Percentiles rank a stretch among this genome's conserved stretches.
Conservation (phyloP, 2,888 invertebrate genomes). For the Heteropelma amictum region DNA sequence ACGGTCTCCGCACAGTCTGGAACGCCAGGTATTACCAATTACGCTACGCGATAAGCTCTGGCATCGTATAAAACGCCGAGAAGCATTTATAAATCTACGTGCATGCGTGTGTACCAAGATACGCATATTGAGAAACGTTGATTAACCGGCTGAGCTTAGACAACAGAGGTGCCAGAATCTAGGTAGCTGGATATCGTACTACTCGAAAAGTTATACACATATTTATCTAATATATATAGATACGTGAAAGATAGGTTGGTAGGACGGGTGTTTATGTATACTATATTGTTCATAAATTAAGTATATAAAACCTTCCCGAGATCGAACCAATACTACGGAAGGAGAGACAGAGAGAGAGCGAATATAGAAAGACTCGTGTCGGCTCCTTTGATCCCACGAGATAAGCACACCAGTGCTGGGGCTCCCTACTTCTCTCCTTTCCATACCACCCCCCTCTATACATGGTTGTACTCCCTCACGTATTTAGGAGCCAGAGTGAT, state of each 20-base stretch:
- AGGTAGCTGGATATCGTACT: constrained; percentile 60
- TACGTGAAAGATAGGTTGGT: constrained; percentile 47
- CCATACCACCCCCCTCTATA: not conserved
- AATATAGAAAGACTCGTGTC: constrained; percentile 53
- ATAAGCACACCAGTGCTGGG: constrained; percentile 65
- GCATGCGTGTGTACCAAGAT: not conserved
- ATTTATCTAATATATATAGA: not conserved
- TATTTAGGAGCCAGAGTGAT: constrained; percentile 36
- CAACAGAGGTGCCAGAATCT: constrained; percentile 68
- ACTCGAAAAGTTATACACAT: not conserved
- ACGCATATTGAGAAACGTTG: not conserved
- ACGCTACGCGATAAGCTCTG: constrained; percentile 8
- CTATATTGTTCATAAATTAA: constrained; percentile 75
- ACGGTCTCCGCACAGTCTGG: constrained; percentile 7
- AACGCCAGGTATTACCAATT: constrained; percentile 25
- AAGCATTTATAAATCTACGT: not conserved
- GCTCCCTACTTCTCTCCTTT: constrained; percentile 18
- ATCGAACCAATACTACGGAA: constrained; percentile 7
- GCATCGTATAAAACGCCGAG: constrained; percentile 8
- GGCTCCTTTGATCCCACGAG: constrained; percentile 72
- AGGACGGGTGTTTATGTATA: constrained; percentile 52
- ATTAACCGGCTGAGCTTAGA: constrained; percentile 56
- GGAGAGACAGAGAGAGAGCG: constrained; percentile 1
- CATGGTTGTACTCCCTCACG: constrained; percentile 37
- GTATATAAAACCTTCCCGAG: constrained; percentile 71